Conservation (phyloP, 2,888 invertebrate species). For the Latrodectus elegans region DNA sequence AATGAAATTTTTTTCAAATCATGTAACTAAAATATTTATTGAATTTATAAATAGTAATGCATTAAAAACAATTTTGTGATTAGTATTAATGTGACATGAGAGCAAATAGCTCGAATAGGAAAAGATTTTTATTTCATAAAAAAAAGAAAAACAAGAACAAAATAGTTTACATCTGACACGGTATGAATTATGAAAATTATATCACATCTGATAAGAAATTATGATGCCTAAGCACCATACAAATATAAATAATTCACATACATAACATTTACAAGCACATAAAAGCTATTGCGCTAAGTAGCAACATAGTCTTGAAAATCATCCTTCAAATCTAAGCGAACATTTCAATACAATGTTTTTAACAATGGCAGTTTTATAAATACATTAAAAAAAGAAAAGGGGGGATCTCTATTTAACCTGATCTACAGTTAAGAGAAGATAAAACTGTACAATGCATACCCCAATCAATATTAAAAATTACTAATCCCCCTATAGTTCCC, state of each 20-base stretch:
- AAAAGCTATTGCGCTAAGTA: constrained; percentile 55
- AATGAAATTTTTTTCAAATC: no score
- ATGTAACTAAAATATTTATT: no score
- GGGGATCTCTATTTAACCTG: constrained; percentile 9
- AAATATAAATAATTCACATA: constrained; percentile 62
- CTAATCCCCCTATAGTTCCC: constrained; percentile 44
- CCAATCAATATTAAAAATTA: constrained; percentile 52
- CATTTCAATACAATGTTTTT: constrained; percentile 12
- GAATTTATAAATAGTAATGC: no score
- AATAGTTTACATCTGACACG: constrained; percentile 67
- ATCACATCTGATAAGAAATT: constrained; percentile 66
- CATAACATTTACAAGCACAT: constrained; percentile 56
- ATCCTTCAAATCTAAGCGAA: constrained; percentile 15
- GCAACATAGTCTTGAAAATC: constrained; percentile 37
- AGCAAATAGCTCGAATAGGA: no score
- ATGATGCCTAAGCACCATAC: constrained; percentile 53
- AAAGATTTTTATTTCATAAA: no score
- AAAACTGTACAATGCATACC: constrained; percentile 39
- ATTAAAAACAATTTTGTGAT: no score
- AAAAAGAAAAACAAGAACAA: constrained; percentile 43
- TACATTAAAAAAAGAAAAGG: constrained; percentile 19
- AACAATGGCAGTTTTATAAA: constrained; percentile 25
- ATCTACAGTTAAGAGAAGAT: constrained; percentile 45
- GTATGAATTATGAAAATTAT: constrained; percentile 65
- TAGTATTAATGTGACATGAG: no score